Conservation (phyloP, 35 echinoderm and acorn worm genomes). For the Heliocidaris tuberculata region DNA sequence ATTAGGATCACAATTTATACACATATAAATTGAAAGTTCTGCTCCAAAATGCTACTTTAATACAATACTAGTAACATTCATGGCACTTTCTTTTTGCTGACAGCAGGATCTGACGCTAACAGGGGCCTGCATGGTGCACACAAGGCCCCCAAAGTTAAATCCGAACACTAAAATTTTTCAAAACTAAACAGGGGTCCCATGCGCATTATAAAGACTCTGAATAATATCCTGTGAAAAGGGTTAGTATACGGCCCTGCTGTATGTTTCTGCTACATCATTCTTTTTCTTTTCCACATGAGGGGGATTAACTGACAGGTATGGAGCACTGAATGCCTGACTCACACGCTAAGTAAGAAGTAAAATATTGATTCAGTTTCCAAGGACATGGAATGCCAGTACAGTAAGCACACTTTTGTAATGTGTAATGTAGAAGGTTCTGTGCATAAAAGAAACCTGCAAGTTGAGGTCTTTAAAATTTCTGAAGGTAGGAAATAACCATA, state of each 20-base stretch:
- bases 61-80: too few relatives aligned
- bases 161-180: too few relatives aligned
- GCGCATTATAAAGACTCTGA: too few relatives aligned
- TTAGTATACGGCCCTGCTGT: background rate
- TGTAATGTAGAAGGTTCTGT: background rate
- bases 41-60: too few relatives aligned
- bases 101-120: too few relatives aligned
- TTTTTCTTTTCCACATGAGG: background rate
- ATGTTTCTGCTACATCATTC: background rate
- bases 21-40: too few relatives aligned
- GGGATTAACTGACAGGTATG: background rate
- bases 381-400: background rate
- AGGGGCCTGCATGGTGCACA: too few relatives aligned
- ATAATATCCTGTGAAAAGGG: too few relatives aligned
- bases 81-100: too few relatives aligned
- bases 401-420: background rate
- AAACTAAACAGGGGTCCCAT: too few relatives aligned
- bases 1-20: too few relatives aligned
- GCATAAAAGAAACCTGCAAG: background rate
- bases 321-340: background rate
- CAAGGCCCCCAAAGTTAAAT: too few relatives aligned
- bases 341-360: background rate
- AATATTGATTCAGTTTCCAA: conserved; percentile 6
- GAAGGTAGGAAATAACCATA: background rate
- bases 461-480: background rate